phyloP scores from a whole-genome alignment of 2,113 vertebrate genomes.

The Barnardius zonarius region DNA sequence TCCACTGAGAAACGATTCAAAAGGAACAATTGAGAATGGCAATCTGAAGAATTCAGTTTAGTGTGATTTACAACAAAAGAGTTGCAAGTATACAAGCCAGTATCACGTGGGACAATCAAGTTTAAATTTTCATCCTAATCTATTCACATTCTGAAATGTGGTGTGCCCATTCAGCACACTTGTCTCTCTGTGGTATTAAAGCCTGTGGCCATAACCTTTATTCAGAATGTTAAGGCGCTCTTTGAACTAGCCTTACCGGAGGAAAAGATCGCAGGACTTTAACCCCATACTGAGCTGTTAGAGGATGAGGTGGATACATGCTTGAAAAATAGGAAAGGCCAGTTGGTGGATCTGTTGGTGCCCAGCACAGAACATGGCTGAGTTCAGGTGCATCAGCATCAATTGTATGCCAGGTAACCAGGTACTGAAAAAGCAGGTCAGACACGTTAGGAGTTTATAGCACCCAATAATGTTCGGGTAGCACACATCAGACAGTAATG shows the following conservation, averaged over 20 bases:
- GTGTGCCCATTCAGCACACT: neutral
- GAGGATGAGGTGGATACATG: slow-evolving; percentile 94
- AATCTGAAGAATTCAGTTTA: neutral
- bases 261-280: slow-evolving; percentile 96
- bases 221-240: neutral
- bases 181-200: rapidly evolving
- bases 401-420: slow-evolving; percentile 97
- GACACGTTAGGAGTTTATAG: neutral
- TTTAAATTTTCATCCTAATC: neutral
- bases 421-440: slow-evolving; percentile 78
- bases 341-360: slow-evolving; percentile 91
- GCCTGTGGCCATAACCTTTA: neutral
- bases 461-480: neutral
- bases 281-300: slow-evolving; percentile 95
- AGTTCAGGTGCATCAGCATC: slow-evolving; percentile 95
- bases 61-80: neutral
- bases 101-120: neutral
- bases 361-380: slow-evolving; percentile 94
- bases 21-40: neutral
- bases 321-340: slow-evolving; percentile 98
- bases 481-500: neutral
- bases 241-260: slow-evolving; percentile 74
- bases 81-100: neutral
- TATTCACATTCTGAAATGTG: neutral
- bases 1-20: neutral